phyloP scores from a whole-genome alignment of 2,113 vertebrate species.

The Melanerpes formicivorus region DNA sequence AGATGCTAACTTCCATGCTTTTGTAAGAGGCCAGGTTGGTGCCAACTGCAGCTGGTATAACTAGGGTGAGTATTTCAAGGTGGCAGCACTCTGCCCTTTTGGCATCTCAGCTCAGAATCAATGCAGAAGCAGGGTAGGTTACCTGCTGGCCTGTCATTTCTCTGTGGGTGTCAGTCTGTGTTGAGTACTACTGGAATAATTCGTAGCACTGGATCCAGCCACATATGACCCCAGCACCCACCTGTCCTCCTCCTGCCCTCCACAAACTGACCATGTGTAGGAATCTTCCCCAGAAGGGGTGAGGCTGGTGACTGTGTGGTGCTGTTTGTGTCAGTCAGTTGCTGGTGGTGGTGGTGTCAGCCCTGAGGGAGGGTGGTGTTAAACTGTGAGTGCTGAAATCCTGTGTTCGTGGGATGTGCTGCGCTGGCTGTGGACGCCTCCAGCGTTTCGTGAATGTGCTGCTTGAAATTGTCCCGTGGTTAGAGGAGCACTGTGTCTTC shows the following conservation, averaged over 20 bases:
- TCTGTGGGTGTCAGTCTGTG: not conserved
- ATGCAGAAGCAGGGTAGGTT: not conserved
- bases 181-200: not conserved
- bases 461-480: not conserved
- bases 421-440: not conserved
- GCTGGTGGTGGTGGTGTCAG: not conserved
- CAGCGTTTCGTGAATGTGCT: not conserved
- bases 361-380: not conserved
- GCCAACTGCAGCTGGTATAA: rapidly evolving
- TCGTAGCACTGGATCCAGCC: not conserved
- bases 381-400: not conserved
- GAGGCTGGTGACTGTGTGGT: not conserved
- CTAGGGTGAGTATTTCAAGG: not conserved
- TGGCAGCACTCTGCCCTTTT: not conserved
- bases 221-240: rapidly evolving
- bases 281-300: not conserved
- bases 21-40: not conserved
- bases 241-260: not conserved
- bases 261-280: not conserved
- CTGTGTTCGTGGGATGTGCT: not conserved
- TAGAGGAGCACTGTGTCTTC: not conserved
- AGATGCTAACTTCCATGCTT: not conserved
- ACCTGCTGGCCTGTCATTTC: not conserved
- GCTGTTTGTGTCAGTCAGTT: not conserved
- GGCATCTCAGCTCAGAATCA: not conserved